Conservation (phyloP, 2,797 vertebrate genomes). For the Tapera naevia region DNA sequence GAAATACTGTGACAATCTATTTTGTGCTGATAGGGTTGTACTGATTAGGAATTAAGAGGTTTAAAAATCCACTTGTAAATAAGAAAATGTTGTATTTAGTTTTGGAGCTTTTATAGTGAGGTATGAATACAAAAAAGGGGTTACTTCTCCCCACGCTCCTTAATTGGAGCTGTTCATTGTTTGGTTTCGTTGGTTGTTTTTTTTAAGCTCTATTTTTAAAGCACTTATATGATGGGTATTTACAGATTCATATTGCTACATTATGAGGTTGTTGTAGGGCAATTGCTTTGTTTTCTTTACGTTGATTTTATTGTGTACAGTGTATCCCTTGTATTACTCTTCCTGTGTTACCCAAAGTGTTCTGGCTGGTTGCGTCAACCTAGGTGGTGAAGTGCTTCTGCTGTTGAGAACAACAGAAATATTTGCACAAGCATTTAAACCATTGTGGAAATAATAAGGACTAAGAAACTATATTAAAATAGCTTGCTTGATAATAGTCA, state of each 20-base stretch:
- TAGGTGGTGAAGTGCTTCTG: background rate
- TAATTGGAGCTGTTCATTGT: background rate
- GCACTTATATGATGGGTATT: background rate
- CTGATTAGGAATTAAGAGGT: background rate
- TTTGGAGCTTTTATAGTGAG: background rate
- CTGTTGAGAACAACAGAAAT: background rate
- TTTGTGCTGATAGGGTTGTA: background rate
- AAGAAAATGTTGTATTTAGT: background rate
- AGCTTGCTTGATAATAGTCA: background rate
- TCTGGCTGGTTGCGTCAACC: background rate
- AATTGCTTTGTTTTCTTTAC: background rate
- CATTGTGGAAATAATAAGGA: background rate
- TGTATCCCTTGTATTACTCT: rapidly evolving
- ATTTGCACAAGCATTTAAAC: background rate
- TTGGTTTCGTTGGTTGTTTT: background rate
- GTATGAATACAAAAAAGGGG: background rate
- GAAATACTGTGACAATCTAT: background rate
- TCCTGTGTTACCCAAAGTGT: background rate
- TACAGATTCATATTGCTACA: background rate
- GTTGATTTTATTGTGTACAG: background rate
- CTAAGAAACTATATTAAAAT: background rate
- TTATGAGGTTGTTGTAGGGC: background rate
- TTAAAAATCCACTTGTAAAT: background rate
- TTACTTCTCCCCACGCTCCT: background rate
- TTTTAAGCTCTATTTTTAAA: background rate